Evolutionary conservation across 2,113 vertebrate genomes (phyloP).

Genomic region (Campylomormyrus numenius): DNA sequence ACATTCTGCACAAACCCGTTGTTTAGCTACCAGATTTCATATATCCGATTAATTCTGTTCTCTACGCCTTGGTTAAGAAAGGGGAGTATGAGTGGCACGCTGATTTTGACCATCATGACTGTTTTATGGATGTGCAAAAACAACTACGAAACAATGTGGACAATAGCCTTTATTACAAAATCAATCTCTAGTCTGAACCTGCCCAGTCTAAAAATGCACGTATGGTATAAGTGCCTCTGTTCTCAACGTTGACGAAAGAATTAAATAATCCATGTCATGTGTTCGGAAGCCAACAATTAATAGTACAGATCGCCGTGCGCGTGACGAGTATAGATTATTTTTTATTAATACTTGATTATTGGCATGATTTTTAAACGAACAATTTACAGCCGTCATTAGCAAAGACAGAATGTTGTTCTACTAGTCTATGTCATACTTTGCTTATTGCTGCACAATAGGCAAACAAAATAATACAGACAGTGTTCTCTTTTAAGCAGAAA

Average conservation of each 20-base stretch:
- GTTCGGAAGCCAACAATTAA: neutral
- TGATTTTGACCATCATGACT: neutral
- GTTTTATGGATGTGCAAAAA: neutral
- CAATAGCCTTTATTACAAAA: constrained; percentile 4
- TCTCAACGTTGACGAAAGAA: neutral
- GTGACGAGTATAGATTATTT: neutral
- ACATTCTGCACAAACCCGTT: neutral
- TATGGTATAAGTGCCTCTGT: neutral
- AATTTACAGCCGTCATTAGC: neutral
- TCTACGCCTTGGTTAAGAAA: neutral
- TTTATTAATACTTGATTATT: neutral
- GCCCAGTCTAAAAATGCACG: neutral
- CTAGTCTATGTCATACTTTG: neutral
- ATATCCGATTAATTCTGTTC: neutral
- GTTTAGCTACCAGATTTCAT: neutral
- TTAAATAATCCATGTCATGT: neutral
- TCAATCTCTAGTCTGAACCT: neutral
- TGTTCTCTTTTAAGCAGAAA: neutral
- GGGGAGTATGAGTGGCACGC: neutral
- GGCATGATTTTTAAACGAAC: neutral
- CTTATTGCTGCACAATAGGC: neutral
- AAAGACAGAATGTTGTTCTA: neutral
- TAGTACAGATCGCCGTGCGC: neutral
- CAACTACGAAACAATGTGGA: neutral
- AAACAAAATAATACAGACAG: neutral